A percentile compares a stretch with the other conserved stretches of the same genome.
phyloP scores from a whole-genome alignment of 2,888 invertebrate species.

The Catocala sponsa region DNA sequence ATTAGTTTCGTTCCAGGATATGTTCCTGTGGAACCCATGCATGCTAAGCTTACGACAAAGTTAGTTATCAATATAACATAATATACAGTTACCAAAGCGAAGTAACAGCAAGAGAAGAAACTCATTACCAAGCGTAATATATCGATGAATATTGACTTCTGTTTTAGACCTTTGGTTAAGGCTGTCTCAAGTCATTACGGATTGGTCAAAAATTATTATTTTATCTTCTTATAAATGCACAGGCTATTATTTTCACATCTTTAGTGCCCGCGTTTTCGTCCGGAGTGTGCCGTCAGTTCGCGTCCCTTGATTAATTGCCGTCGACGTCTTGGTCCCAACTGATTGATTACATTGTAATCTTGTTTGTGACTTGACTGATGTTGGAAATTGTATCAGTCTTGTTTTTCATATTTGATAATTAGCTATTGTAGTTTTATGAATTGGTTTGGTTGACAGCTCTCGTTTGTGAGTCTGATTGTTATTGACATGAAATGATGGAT shows the following conservation, averaged over 20 bases:
- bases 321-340: constrained; percentile 68
- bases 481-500: background rate
- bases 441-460: constrained; percentile 21
- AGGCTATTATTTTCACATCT: constrained; percentile 52
- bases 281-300: constrained; percentile 57
- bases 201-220: no score
- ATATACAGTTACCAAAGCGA: no score
- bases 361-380: constrained; percentile 85
- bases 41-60: no score
- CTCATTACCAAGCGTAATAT: no score
- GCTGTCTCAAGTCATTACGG: no score
- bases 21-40: no score
- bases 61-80: no score
- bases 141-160: no score
- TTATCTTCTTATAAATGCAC: constrained; percentile 25
- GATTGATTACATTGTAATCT: constrained; percentile 86
- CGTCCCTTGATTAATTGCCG: constrained; percentile 81
- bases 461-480: background rate
- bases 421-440: constrained; percentile 48
- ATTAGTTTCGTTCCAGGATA: no score
- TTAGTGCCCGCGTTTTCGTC: constrained; percentile 50
- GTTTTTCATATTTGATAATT: constrained; percentile 66
- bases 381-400: constrained; percentile 68
- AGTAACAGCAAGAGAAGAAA: no score
- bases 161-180: no score